Base-by-base conservation (phyloP, 2,113 vertebrate genomes). In the Actenoides hombroni region DNA sequence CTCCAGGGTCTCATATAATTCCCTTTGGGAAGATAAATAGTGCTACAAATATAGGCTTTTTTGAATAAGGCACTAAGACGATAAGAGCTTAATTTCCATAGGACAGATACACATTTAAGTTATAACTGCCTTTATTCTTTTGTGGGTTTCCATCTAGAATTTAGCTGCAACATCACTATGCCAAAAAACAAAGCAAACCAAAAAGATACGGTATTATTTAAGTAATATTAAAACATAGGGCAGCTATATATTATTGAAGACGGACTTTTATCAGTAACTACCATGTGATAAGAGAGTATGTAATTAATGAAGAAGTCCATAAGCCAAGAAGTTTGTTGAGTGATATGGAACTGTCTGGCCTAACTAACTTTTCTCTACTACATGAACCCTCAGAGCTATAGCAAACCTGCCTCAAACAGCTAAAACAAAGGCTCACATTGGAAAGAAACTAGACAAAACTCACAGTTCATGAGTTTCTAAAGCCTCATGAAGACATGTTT, bases 21-120 rank as follows among this genome's bases (percentile, higher is more conserved):
- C 61, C 69, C 75, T 89, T 82, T 4, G 13, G 56, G 65, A 84
- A 91, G 80, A 94, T 33, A 93, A 97, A 85, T 21, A 73, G 37
- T 31, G 4, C 39, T 86, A 63, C 73, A 93, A 88, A 86, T 79
- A 81, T 3, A 92, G n/a, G 35, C 35, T 61, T 91, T 37, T 71
- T 56, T 3, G 11, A 86, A 87, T 73, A 87, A 90, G 61, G 74
- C 70, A 85, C 40, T 48, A 59, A 89, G 59, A 87, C 4, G n/a
- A 84, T 89, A 91, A 85, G 57, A 87, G 65, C 21, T 92, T 87
- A 3, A 94, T 86, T 97, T 94, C 77, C 69, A 92, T 65, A 79
- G 31, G 11, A 82, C 88, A 89, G 40, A 73, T 48, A 76, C 4
- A 87, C 21, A 11, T 84, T 94, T 33, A 90, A 68, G 57, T 92